phyloP scores from a whole-genome alignment of 2,888 invertebrate species.

The Netelia virgata region DNA sequence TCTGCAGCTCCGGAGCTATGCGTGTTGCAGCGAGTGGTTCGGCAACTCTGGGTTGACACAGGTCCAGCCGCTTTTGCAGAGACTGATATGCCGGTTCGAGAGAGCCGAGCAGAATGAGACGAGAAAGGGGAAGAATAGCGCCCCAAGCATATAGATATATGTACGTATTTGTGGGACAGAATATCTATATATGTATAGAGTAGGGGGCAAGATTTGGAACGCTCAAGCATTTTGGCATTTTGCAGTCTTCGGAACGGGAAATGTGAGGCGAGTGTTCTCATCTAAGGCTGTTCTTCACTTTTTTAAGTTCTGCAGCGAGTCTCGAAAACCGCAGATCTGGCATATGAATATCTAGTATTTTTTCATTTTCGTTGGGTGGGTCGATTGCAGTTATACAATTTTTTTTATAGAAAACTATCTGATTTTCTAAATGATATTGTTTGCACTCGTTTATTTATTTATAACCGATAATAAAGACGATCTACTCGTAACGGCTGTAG shows the following conservation, averaged over 20 bases:
- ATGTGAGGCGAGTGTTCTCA: no score
- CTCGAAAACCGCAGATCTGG: neutral
- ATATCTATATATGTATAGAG: no score
- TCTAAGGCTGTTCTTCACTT: no score
- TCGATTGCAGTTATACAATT: neutral
- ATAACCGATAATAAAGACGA: no score
- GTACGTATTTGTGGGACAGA: neutral
- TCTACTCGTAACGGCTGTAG: no score
- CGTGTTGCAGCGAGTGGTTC: conserved; percentile 67
- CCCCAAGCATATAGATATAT: neutral
- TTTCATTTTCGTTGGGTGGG: neutral
- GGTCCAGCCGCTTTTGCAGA: conserved; percentile 63
- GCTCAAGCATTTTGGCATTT: neutral
- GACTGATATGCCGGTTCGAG: conserved; percentile 31
- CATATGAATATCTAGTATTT: neutral
- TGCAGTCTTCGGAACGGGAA: no score
- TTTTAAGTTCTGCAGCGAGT: no score
- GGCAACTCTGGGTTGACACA: conserved; percentile 71
- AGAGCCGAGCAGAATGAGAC: neutral
- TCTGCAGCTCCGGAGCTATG: conserved; percentile 67
- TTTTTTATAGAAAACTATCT: neutral
- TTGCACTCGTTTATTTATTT: no score
- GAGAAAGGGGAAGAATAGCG: neutral
- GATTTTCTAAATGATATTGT: no score
- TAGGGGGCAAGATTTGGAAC: neutral